Base-by-base conservation (phyloP, 1,140 invertebrate genomes). In the Calliphora vicina region DNA sequence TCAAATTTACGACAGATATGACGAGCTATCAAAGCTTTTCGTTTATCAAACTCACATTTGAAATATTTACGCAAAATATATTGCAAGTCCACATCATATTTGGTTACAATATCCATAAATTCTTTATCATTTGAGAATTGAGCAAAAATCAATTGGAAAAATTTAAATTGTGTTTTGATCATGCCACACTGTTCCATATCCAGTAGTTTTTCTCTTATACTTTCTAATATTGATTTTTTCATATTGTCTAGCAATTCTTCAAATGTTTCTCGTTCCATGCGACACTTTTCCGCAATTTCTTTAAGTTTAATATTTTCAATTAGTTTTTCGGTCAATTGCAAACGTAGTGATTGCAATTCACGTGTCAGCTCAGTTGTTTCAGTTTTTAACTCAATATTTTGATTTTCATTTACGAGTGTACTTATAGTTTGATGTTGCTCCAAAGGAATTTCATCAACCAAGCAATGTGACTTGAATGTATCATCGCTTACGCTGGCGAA, bases 281-380 rank as follows among this genome's bases (percentile, higher is more conserved):
- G 74, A 67, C 12, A 82, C 57, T 82, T 82, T 35, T 81, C 61
- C 0, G 45, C 25, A 15, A 81, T 74, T 81, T 80, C 82, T n/a
- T 81, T 57, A 8, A 84, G 12, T 35, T 50, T 80, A 73, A 57
- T 17, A 81, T 82, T 84, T 81, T 84, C 82, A 25, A 82, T 81
- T 73, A 82, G 61, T 42, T 81, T 82, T 42, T 82, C 76, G 0
- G 50, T 82, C 17, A 84, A 61, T 61, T 84, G 81, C 9, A 82
- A 57, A 71, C 82, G 84, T 27, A 82, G 42, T 1, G 5, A 17
- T 10, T 82, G 61, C 20, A 84, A 23, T 67, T 84, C 81, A 2
- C 67, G 83, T 45, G 15, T 61, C 12, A 84, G n/a, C n/a, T 71
- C 17, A 25, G 81, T 42, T 74, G 45, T 84, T 42, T 82, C 82